Conservation (phyloP, 2,888 invertebrate species). For the Hyles lineata region DNA sequence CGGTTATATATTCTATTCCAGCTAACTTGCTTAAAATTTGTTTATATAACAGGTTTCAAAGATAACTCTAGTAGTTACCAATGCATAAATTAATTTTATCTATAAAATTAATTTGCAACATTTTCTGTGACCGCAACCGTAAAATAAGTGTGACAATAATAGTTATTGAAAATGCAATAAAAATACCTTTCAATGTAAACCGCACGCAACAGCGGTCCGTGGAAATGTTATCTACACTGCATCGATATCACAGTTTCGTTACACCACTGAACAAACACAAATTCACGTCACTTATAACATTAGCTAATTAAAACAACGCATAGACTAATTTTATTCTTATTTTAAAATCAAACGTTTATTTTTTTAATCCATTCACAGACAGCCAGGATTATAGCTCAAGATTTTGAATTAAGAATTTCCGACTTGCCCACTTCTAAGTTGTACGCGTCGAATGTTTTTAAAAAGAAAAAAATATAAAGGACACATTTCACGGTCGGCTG, state of each 20-base stretch:
- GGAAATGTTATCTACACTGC: conserved; percentile 70
- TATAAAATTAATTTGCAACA: background rate
- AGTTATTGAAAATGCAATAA: conserved; percentile 22
- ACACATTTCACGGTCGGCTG: conserved; percentile 44
- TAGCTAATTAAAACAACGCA: conserved; percentile 37
- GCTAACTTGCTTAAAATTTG: background rate
- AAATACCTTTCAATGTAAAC: conserved; percentile 36
- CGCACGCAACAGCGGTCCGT: conserved; percentile 69
- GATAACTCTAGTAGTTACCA: too few relatives aligned
- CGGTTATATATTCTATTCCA: background rate
- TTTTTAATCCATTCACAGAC: background rate
- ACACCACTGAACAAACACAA: conserved; percentile 71
- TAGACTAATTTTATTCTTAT: background rate
- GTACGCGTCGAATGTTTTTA: conserved; percentile 15
- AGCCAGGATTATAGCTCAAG: background rate
- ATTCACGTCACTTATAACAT: conserved; percentile 52
- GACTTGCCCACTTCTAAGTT: background rate
- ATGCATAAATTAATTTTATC: background rate
- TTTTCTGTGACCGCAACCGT: conserved; percentile 1
- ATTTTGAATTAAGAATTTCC: conserved; percentile 4
- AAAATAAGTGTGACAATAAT: conserved; percentile 23
- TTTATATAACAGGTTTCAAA: background rate
- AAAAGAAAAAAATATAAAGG: conserved; percentile 37
- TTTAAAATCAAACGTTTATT: background rate
- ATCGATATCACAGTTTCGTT: conserved; percentile 61